Base-by-base conservation (phyloP, 1,140 invertebrate genomes). In the Procambarus virginalis region DNA sequence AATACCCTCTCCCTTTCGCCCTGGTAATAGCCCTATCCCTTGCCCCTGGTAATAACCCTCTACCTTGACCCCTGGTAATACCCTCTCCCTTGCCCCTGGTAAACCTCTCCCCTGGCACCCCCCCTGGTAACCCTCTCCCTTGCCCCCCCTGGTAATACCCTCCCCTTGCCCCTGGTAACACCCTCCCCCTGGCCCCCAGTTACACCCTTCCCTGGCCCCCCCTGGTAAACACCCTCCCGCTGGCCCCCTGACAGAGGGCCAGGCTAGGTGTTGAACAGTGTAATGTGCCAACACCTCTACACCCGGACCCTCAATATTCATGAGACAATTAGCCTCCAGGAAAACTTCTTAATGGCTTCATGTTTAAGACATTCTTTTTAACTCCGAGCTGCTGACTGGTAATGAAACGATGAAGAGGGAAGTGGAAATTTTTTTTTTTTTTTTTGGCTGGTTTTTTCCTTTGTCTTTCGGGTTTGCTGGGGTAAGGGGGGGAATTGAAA, bases 331-430 rank as follows among this genome's bases (percentile, higher is more conserved):
- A 89, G 79, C 86, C 86, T 51, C 64, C 64, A 51, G 73, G 79
- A 82, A 89, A 89, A 89, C 77, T 89, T 89, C 81, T 78, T 89
- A 89, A 89, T 89, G 86, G 86, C 68, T 89, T 89, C 86, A 76
- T 89, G 86, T 83, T 82, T 75, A 82, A 82, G 80, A 75, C 46
- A 89, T 45, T 89, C 83, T 89, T 79, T 89, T 76, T 34, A 6
- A 9, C 22, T 10, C 48, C n/a, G 78, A 17, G 48, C 17, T 58
- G 64, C 17, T 82, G 86, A 88, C 82, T 82, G 86, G 83, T 82
- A 83, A 89, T 83, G 86, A 82, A 58, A n/a, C n/a, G n/a, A n/a
- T n/a, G n/a, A n/a, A n/a, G 79, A 51, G 34, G 64, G 86, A 68
- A 49, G 48, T 14, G 55, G 70, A 51, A 51, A 10, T 9, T n/a